These are phyloP conservation scores for Parasteatoda lunata DNA, from an alignment of 2,888 invertebrate genomes.

Conservation along the genomic window DNA sequence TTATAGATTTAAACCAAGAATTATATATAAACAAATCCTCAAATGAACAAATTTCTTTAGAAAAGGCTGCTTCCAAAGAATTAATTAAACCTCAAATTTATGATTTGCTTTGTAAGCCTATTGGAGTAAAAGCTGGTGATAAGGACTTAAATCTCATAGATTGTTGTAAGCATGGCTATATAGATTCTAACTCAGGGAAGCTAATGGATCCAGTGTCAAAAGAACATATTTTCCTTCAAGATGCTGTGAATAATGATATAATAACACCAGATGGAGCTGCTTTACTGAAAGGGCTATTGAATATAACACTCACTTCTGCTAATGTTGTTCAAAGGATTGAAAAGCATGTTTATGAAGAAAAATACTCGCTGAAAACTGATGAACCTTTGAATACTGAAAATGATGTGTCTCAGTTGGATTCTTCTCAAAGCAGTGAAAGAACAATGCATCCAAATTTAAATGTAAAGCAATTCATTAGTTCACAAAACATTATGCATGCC, in stretches of 20 bases:
- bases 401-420: constrained; percentile 6
- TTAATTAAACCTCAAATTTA: constrained; percentile 73
- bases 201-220: constrained; percentile 71
- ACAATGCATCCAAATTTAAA: background rate
- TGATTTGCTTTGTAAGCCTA: constrained; percentile 87
- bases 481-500: no score
- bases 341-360: constrained; percentile 82
- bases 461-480: background rate
- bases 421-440: background rate
- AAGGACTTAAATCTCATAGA: constrained; percentile 88
- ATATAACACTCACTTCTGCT: constrained; percentile 90
- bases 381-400: constrained; percentile 2
- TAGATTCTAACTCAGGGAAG: constrained; percentile 72
- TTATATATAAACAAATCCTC: constrained; percentile 80
- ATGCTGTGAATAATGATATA: constrained; percentile 68
- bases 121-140: constrained; percentile 83
- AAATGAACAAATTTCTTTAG: constrained; percentile 81
- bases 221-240: constrained; percentile 68
- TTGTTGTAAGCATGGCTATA: constrained; percentile 77
- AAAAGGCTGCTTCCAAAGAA: constrained; percentile 78
- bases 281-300: constrained; percentile 86
- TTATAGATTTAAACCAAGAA: constrained; percentile 73
- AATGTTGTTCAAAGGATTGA: constrained; percentile 89
- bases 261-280: constrained; percentile 77
- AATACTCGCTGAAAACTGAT: constrained; percentile 73